A percentile compares a stretch with the other conserved stretches of the same genome.
Evolutionary conservation across 1,140 invertebrate genomes (phyloP).

Genomic region (Rhynchophorus ferrugineus): DNA sequence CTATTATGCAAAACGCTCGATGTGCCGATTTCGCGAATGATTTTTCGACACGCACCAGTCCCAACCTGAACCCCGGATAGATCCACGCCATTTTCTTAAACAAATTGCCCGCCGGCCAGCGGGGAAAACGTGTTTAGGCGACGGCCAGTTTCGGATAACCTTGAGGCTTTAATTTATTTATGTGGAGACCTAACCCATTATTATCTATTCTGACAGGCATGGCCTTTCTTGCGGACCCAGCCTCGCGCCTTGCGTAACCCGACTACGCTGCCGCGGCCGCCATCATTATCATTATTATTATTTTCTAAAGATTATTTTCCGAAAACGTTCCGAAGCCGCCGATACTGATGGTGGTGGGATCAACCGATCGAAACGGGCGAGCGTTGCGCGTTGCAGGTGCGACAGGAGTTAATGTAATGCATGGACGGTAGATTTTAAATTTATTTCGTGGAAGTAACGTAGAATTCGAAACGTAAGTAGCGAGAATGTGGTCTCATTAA

Average conservation of each 20-base stretch:
- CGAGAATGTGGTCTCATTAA: too few species aligned
- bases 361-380: too few species aligned
- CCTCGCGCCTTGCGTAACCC: slow-evolving; percentile 21
- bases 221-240: slow-evolving; percentile 25
- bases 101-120: slow-evolving; percentile 20
- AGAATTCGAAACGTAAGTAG: too few species aligned
- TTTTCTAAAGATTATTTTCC: too few species aligned
- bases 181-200: slow-evolving; percentile 35
- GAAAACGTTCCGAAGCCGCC: too few species aligned
- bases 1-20: too few species aligned
- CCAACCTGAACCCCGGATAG: slow-evolving; percentile 3
- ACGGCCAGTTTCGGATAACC: slow-evolving; percentile 36
- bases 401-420: too few species aligned
- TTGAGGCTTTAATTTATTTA: slow-evolving; percentile 36
- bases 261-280: not conserved
- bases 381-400: too few species aligned
- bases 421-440: too few species aligned
- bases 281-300: too few species aligned
- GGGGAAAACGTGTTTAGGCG: slow-evolving; percentile 33
- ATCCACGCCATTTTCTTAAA: slow-evolving; percentile 18
- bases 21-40: not conserved
- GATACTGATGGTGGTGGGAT: too few species aligned
- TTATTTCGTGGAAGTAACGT: too few species aligned
- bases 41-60: slow-evolving; percentile 7
- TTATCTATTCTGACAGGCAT: slow-evolving; percentile 29